Percentiles rank a stretch among this genome's conserved stretches.
Evolutionary conservation across 1,140 invertebrate species (phyloP).

Genomic region (Drosophila tropicalis): DNA sequence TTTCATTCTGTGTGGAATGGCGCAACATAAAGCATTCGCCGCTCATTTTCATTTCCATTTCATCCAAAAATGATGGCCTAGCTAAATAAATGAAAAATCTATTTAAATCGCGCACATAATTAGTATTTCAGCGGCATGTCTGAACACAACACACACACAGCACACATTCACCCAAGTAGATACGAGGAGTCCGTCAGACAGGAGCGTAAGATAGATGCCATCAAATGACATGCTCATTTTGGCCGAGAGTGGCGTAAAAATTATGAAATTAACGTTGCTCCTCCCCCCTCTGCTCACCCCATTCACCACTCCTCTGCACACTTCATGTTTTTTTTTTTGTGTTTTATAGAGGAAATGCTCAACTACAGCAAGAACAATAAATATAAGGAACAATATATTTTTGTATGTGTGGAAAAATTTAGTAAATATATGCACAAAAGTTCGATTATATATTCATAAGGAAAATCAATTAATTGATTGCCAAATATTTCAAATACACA

Average conservation of each 20-base stretch:
- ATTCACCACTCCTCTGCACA: not conserved
- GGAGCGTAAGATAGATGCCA: constrained; percentile 29
- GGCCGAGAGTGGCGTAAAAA: constrained; percentile 66
- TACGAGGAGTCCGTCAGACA: constrained; percentile 29
- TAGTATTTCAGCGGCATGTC: constrained; percentile 80
- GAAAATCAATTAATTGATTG: constrained; percentile 79
- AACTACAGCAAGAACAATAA: constrained; percentile 36
- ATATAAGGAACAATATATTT: not conserved
- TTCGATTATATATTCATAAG: constrained; percentile 3
- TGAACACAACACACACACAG: constrained; percentile 38
- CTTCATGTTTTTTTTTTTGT: constrained; percentile 1
- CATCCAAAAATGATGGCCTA: constrained; percentile 76
- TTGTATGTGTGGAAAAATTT: not conserved
- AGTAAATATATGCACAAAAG: constrained; percentile 21
- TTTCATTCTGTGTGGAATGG: constrained; percentile 39
- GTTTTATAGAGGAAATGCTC: constrained; percentile 59
- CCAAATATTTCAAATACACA: constrained; percentile 60
- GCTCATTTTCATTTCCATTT: constrained; percentile 72
- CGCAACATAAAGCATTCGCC: constrained; percentile 81
- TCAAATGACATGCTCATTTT: constrained; percentile 76
- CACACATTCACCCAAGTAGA: constrained; percentile 42
- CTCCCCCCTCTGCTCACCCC: not conserved
- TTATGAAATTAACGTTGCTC: constrained; percentile 74
- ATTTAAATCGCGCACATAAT: constrained; percentile 82
- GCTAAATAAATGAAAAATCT: constrained; percentile 82